Evolutionary conservation across 2,797 vertebrate genomes (phyloP), one percentile per base, ranked within the genome.

Genomic region (Macrochelys suwanniensis): DNA sequence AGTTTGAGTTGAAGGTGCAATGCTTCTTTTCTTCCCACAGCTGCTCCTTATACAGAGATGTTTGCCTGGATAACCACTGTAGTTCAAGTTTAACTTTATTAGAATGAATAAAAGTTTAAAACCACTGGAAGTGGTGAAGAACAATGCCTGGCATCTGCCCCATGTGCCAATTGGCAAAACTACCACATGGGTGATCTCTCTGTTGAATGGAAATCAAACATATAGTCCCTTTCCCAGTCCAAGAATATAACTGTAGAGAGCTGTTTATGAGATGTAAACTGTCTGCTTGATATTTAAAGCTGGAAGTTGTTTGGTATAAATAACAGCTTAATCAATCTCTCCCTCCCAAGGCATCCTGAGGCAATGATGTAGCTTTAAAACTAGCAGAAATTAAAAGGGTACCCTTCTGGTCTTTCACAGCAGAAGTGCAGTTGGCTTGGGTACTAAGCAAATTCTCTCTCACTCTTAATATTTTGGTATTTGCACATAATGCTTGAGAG

Each of bases 401-500:
- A 65, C 7, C 31, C 59, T 65, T 65, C 31, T 65, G 31, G 59
- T 16, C 12, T 65, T 17, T 65, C 33, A 33, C 16, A 33, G 59
- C 28, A 33, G 59, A 31, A 7, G 21, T 65, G 59, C 59, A 65
- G 59, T 33, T 65, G 59, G 59, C 31, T 33, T 65, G 59, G 31
- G 13, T 65, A 33, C 28, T 31, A 1, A 17, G 12, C 11, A 42
- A 91, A 8, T 54, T 1, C 7, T 54, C 8, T 28, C 45, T 81
- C 79, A 21, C 37, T 71, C 25, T 37, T 74, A 28, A 74, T 47
- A 17, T 3, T 1, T 53, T 50, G 65, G 45, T 45, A 49, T 25
- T 90, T 53, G 26, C 25, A 45, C 0, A 0, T 26, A 31, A 7
- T 5, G 13, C 31, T 65, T 8, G 33, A 65, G 7, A 33, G 59